Evolutionary conservation across 2,113 vertebrate genomes (phyloP), one percentile per base, ranked within the genome.

Genomic region (Aptenodytes patagonicus): DNA sequence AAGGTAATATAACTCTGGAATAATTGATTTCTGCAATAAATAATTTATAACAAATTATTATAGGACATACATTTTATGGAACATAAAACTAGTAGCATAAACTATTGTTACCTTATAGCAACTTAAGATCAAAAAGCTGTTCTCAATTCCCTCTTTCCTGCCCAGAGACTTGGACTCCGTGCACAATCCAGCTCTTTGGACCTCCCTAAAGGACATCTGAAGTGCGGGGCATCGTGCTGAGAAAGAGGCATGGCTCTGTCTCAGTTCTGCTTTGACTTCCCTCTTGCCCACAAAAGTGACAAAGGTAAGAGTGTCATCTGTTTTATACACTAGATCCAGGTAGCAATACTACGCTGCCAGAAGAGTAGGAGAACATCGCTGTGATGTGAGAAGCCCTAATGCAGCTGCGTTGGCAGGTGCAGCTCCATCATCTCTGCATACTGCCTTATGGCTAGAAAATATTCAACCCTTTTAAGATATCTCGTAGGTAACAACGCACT

Each of bases 261-360:
- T 57, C 62, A 57, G 0, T 25, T 93, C 73, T 79, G 17, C 54
- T 57, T 26, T 46, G 19, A 38, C 13, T 82, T 64, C n/a, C 46
- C 29, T 76, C 57, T 90, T 21, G 28, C n/a, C 31, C 15, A 47
- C 38, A n/a, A 3, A 76, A 49, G 26, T 15, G 40, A 44, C 25
- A 46, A 68, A 77, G 51, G 51, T 32, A 31, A 68, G 51, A 32
- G 22, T 3, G 5, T 26, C 7, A 9, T 40, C n/a, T 44, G 44
- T 49, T 94, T 91, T n/a, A 51, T 7, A 36, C 19, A n/a, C 34
- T n/a, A 34, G 49, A 66, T 17, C 15, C 28, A 75, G 28, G 34
- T 1, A 79, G 44, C 40, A 65, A 22, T 24, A 31, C 5, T 26
- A 1, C 0, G 0, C 40, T 65, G 40, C 66, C 1, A 1, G 34